A percentile compares a stretch with the other conserved stretches of the same genome.
Evolutionary conservation across 2,888 invertebrate species (phyloP).

Genomic region (Lycocerus yunnanus): DNA sequence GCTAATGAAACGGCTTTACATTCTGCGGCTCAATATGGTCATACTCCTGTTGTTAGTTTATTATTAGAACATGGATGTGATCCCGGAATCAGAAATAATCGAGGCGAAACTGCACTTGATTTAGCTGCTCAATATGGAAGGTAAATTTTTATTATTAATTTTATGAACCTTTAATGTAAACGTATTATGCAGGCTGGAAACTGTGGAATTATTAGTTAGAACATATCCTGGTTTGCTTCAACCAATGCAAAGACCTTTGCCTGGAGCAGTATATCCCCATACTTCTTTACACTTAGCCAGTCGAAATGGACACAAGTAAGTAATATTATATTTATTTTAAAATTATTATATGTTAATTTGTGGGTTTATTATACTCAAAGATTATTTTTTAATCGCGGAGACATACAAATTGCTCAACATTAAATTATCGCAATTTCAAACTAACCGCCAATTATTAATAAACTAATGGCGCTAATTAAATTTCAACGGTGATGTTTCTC

Average conservation of each 20-base stretch:
- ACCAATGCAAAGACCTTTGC: conserved; percentile 65
- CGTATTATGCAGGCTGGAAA: conserved; percentile 68
- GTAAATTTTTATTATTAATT: conserved; percentile 52
- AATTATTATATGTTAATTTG: no score
- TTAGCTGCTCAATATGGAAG: conserved; percentile 91
- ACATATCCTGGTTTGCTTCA: conserved; percentile 83
- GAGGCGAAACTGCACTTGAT: conserved; percentile 91
- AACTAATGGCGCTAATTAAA: conserved; percentile 16
- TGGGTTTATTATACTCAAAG: no score
- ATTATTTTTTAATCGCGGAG: background rate
- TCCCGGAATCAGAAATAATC: conserved; percentile 82
- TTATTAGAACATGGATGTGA: conserved; percentile 86
- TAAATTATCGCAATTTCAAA: background rate
- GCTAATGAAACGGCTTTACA: conserved; percentile 92
- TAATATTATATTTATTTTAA: conserved; percentile 38
- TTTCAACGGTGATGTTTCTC: background rate
- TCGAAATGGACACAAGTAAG: conserved; percentile 88
- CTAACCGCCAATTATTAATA: conserved; percentile 16
- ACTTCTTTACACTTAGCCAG: conserved; percentile 93
- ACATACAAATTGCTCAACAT: background rate
- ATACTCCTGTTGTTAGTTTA: conserved; percentile 81
- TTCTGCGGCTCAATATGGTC: conserved; percentile 92
- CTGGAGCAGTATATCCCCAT: conserved; percentile 65
- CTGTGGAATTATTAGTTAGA: conserved; percentile 83
- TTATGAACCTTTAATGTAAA: background rate